phyloP scores from a whole-genome alignment of 2,797 vertebrate species.

The Falco columbarius region DNA sequence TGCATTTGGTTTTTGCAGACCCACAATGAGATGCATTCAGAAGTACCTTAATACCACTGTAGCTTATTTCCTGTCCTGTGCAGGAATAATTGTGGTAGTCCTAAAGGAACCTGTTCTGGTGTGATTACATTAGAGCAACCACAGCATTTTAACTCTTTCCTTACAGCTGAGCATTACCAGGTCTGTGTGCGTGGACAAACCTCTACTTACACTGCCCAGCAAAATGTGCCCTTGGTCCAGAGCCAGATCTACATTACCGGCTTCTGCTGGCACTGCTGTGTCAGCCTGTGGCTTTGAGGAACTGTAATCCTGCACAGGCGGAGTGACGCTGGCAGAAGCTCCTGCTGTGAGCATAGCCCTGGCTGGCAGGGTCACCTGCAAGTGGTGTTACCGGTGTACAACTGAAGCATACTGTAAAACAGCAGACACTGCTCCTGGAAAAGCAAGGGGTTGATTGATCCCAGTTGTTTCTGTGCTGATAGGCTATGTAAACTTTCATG shows the following conservation, averaged over 20 bases:
- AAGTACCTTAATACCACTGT: background rate
- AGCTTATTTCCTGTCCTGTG: background rate
- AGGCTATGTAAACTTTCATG: background rate
- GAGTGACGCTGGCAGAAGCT: conserved; percentile 12
- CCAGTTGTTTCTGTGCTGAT: background rate
- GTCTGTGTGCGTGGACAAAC: background rate
- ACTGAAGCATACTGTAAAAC: background rate
- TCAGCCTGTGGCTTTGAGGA: conserved; percentile 23
- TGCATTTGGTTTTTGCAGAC: background rate
- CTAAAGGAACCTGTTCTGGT: background rate
- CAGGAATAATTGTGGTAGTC: background rate
- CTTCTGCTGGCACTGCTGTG: conserved; percentile 6
- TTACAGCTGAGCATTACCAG: background rate
- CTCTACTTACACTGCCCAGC: background rate
- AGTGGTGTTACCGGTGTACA: background rate
- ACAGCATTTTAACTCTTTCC: conserved; percentile 3
- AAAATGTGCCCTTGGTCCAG: background rate
- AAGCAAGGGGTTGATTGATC: background rate
- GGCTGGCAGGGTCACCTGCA: conserved; percentile 10
- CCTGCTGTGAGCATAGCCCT: background rate
- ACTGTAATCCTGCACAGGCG: conserved; percentile 6
- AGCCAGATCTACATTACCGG: background rate
- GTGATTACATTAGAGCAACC: background rate
- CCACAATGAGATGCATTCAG: accelerated
- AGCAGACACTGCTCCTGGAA: background rate